These are phyloP conservation scores for Mus musculus DNA, from an alignment of 2,113 vertebrate genomes.

Conservation along the genomic window GRCm39 chr12:76102001-76102500, in stretches of 20 bases:
- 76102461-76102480: background rate
- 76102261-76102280: background rate
- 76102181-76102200: background rate
- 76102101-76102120: background rate
- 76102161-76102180: background rate
- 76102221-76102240: too few species aligned
- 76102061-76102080: background rate
- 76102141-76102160: slow-evolving; percentile 40
- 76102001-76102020: background rate
- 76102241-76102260: background rate
- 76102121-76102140: background rate
- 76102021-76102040: background rate
- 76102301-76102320: background rate
- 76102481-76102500: background rate
- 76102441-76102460: background rate
- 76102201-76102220: rapidly evolving
- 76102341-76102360: background rate
- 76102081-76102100: background rate
- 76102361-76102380: background rate
- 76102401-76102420: background rate
- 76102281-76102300: background rate
- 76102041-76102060: background rate
- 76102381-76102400: background rate
- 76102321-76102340: background rate
- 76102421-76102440: background rate